A percentile compares a stretch with the other conserved stretches of the same genome.
phyloP scores from a whole-genome alignment of 1,140 invertebrate species.

The Aphaenogaster rudis region DNA sequence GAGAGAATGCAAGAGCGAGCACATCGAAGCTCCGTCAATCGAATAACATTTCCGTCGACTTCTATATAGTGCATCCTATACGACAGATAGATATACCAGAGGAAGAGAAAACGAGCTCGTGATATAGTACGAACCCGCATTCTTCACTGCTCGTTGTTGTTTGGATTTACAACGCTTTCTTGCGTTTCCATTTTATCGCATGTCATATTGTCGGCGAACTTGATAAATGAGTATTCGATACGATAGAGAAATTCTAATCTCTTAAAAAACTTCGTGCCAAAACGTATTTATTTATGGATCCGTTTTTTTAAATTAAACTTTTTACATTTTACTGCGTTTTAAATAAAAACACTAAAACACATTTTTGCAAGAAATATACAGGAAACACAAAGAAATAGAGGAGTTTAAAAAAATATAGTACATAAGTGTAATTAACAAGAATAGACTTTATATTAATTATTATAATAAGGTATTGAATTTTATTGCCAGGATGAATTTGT shows the following conservation, averaged over 20 bases:
- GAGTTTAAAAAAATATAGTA: neutral
- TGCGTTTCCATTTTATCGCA: conserved; percentile 9
- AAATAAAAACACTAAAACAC: neutral
- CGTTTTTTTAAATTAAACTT: neutral
- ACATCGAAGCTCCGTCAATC: conserved; percentile 14
- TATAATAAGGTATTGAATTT: neutral
- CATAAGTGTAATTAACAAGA: neutral
- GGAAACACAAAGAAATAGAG: neutral
- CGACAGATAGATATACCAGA: conserved; percentile 6
- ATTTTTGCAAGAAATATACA: conserved; percentile 1
- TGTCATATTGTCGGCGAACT: conserved; percentile 29
- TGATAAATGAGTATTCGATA: conserved; percentile 42
- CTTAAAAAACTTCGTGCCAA: neutral
- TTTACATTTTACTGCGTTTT: neutral
- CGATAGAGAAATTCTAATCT: neutral
- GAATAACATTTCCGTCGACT: conserved; percentile 26
- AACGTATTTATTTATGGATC: neutral
- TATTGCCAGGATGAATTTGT: neutral
- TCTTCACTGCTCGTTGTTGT: conserved; percentile 19
- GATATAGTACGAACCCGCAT: conserved; percentile 1
- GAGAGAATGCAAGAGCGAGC: neutral
- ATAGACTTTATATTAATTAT: neutral
- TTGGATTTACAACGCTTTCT: conserved; percentile 32
- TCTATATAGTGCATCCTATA: neutral
- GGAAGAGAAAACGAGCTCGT: conserved; percentile 7